phyloP scores from a whole-genome alignment of 2,113 vertebrate genomes.

The Dinomys branickii region DNA sequence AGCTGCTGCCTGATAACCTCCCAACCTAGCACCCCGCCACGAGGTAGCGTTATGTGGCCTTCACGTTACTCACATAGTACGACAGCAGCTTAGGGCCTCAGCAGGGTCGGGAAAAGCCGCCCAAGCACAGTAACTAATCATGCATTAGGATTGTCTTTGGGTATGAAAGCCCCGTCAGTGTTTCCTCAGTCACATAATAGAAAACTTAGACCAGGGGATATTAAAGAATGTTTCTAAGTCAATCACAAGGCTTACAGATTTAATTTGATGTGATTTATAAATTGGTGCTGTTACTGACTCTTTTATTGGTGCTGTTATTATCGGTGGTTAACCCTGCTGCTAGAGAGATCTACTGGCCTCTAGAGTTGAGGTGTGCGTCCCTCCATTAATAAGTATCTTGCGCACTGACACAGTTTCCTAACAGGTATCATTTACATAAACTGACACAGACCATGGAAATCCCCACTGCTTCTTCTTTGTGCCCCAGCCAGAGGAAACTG shows the following conservation, averaged over 20 bases:
- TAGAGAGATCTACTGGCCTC: constrained; percentile 58
- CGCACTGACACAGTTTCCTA: constrained; percentile 70
- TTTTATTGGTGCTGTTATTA: constrained; percentile 25
- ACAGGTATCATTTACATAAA: constrained; percentile 77
- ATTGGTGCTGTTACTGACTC: constrained; percentile 75
- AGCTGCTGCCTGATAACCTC: not conserved
- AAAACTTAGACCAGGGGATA: not conserved
- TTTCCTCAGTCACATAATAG: constrained; percentile 3
- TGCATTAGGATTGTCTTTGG: not conserved
- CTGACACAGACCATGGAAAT: constrained; percentile 37
- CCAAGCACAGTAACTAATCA: too few species aligned
- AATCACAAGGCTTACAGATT: constrained; percentile 56
- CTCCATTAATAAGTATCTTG: constrained; percentile 65
- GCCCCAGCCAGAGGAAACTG: constrained; percentile 47
- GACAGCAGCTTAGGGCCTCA: not conserved
- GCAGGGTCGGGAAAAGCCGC: not conserved
- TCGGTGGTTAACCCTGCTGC: constrained; percentile 68
- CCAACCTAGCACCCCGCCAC: not conserved
- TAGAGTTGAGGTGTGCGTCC: constrained; percentile 39
- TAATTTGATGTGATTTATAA: constrained; percentile 80
- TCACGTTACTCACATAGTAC: not conserved
- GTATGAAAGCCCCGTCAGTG: not conserved
- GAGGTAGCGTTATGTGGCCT: rapidly evolving
- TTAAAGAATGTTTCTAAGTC: constrained; percentile 22
- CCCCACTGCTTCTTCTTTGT: constrained; percentile 52